phyloP scores from a whole-genome alignment of 2,113 vertebrate genomes.

The Kryptolebias marmoratus region DNA sequence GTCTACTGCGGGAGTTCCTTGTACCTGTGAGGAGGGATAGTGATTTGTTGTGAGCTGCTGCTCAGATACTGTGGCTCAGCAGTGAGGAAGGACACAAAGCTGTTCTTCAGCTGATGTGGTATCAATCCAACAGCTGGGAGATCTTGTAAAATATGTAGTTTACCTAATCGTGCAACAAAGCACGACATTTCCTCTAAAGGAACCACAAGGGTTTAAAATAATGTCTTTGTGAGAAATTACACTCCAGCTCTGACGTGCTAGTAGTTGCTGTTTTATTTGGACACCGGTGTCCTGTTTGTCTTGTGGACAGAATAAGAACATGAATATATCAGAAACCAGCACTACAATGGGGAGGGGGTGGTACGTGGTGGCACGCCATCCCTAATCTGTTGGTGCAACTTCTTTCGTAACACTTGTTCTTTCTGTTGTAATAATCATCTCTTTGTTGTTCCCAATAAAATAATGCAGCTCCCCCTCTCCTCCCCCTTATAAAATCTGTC shows the following conservation, averaged over 20 bases:
- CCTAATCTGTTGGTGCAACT: no score
- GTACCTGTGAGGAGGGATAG: constrained; percentile 54
- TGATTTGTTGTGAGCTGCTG: constrained; percentile 56
- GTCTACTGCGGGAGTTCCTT: constrained; percentile 70
- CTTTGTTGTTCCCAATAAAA: neutral
- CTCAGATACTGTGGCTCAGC: constrained; percentile 37
- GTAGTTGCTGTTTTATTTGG: constrained; percentile 10
- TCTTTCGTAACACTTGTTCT: no score
- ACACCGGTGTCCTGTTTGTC: neutral
- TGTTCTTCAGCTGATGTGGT: constrained; percentile 6
- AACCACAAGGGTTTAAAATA: constrained; percentile 27
- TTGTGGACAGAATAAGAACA: constrained; percentile 9
- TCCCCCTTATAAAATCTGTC: neutral
- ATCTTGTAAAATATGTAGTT: constrained; percentile 39
- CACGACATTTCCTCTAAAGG: constrained; percentile 21
- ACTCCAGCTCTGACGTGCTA: constrained; percentile 3
- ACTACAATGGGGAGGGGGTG: neutral
- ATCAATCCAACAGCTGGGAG: constrained; percentile 4
- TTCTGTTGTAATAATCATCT: no score
- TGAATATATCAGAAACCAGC: neutral
- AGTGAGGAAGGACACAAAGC: neutral
- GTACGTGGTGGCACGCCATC: neutral
- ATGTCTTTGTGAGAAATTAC: constrained; percentile 13
- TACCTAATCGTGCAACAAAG: constrained; percentile 27
- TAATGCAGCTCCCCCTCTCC: neutral